Base-by-base conservation (phyloP, 2,113 vertebrate genomes). In the Dolichallabes microphthalmus region DNA sequence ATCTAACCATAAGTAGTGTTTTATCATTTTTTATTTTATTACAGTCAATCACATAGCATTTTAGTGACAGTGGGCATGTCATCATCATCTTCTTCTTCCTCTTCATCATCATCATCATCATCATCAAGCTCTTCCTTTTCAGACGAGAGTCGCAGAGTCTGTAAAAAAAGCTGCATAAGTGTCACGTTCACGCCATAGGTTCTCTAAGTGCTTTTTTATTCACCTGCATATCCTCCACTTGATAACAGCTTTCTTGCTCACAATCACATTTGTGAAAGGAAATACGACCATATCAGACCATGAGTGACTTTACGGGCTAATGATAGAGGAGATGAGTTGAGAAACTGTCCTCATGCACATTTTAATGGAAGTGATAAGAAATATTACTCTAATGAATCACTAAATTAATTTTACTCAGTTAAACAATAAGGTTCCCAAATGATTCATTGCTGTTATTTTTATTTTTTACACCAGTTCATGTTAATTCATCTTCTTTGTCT, bases 201-300 rank as follows among this genome's bases (percentile, higher is more conserved):
- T 82, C 25, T n/a, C 82, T 58, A 83, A 83, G 82, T 83, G 82
- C 20, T 76, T 60, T 53, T 82, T 83, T 45, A 83, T 79, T 85
- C 83, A 85, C 75, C 83, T 85, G 75, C 32, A 15, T 19, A 50
- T 64, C 84, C 75, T 60, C 25, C 76, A 80, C 76, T 80, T 80
- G 74, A 78, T 68, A 39, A 83, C 35, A n/a, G 14, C 55, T 61
- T 52, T 58, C 60, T 30, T 45, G 64, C 68, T 84, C 53, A 4
- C 61, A 61, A 86, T 69, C 73, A 25, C 45, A 89, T 88, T 88
- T 89, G 79, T 84, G 80, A 87, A 87, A 86, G 80, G 57, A 86
- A 85, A 89, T 77, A 81, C 84, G 55, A 11, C 60, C 68, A 32
- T 80, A 45, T 61, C 68, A 58, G 83, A 75, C 68, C 80, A 84